phyloP scores from a whole-genome alignment of 1,140 invertebrate genomes.

The Drosophila mayri region DNA sequence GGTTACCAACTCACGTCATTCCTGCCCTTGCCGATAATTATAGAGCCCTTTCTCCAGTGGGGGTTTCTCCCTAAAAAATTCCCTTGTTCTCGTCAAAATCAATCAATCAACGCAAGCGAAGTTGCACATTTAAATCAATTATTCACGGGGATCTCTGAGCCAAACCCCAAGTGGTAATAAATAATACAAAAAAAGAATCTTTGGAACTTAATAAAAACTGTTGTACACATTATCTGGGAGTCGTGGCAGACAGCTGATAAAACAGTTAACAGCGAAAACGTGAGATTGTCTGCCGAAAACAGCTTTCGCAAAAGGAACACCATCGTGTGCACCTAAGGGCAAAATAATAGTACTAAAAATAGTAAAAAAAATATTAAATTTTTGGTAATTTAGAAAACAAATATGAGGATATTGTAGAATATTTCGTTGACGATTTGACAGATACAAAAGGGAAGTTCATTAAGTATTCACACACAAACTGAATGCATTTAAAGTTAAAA shows the following conservation, averaged over 20 bases:
- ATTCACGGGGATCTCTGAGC: background rate
- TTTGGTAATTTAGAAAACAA: too few relatives aligned
- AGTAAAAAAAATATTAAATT: too few relatives aligned
- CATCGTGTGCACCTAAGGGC: background rate
- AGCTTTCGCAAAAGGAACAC: background rate
- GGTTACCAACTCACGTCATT: slow-evolving; percentile 10
- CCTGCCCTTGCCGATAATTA: background rate
- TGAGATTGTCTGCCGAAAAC: slow-evolving; percentile 27
- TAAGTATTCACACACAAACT: too few relatives aligned
- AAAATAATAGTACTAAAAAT: background rate
- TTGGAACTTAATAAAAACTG: background rate
- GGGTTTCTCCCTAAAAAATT: background rate
- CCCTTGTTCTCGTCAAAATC: background rate
- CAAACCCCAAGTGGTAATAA: background rate
- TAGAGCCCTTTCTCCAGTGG: slow-evolving; percentile 9
- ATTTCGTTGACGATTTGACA: too few relatives aligned
- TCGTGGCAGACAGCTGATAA: slow-evolving; percentile 42
- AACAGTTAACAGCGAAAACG: slow-evolving; percentile 30
- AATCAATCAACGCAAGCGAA: slow-evolving; percentile 20
- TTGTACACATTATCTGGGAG: background rate
- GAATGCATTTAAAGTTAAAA: too few relatives aligned
- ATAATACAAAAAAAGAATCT: background rate
- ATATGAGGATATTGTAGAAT: too few relatives aligned
- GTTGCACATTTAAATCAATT: slow-evolving; percentile 23
- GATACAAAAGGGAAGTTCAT: too few relatives aligned